These are phyloP conservation scores for Petrosia ficiformis DNA, from an alignment of 37 sponge, comb jelly and placozoan species.

Conservation along the genomic window DNA sequence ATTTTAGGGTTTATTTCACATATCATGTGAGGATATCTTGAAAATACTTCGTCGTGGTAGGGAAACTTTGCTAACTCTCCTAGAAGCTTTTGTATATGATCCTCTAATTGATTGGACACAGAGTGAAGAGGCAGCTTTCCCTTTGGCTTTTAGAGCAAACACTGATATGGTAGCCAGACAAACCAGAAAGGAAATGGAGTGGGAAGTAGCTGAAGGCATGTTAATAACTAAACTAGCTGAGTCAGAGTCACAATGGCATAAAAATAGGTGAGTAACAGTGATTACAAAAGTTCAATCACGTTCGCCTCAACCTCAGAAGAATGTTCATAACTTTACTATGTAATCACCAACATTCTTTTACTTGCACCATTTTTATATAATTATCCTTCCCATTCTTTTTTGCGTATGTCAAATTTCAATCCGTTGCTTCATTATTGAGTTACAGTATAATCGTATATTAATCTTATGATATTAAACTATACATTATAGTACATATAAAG, in stretches of 20 bases:
- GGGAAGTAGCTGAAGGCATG: constrained; percentile 74
- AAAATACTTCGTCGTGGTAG: constrained; percentile 77
- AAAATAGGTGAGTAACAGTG: constrained; percentile 42
- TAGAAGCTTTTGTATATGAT: constrained; percentile 97
- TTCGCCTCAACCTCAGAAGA: no score
- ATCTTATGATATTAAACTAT: no score
- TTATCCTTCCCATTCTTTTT: no score
- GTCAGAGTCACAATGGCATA: constrained; percentile 67
- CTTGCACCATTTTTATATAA: no score
- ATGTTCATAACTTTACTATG: not conserved
- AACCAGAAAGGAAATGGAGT: constrained; percentile 82
- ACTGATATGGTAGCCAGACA: constrained; percentile 38
- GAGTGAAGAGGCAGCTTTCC: constrained; percentile 90
- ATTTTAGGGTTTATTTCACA: constrained; percentile 84
- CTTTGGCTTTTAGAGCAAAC: constrained; percentile 57
- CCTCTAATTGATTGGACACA: constrained; percentile 97
- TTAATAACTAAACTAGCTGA: constrained; percentile 71
- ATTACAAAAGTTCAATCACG: no score
- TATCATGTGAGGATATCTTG: constrained; percentile 93
- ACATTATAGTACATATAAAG: no score
- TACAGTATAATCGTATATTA: no score
- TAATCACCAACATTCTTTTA: no score
- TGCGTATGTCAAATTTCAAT: not conserved
- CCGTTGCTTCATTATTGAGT: no score
- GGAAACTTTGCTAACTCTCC: constrained; percentile 88